Evolutionary conservation across 2,797 vertebrate species (phyloP).

Genomic region (Rhabdophis nuchalis): DNA sequence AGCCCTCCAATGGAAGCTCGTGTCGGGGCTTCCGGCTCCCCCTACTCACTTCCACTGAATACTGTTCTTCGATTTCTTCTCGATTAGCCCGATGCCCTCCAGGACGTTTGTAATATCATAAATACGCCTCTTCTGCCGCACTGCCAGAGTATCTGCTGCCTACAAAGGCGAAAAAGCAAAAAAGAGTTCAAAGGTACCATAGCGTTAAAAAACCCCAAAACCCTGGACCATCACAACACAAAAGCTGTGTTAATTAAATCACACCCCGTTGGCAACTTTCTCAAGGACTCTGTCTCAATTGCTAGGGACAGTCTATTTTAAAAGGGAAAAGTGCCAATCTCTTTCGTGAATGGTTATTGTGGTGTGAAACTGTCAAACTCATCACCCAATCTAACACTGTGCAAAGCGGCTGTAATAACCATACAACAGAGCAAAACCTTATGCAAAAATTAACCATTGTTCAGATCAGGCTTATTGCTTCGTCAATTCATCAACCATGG

Average conservation of each 20-base stretch:
- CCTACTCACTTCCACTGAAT: slow-evolving; percentile 99
- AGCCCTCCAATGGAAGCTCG: not conserved
- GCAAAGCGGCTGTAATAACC: not conserved
- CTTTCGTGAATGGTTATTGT: not conserved
- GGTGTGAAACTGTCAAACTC: not conserved
- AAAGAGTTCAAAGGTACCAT: not conserved
- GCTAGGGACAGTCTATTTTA: not conserved
- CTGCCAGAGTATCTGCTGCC: slow-evolving; percentile 96
- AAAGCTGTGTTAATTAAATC: not conserved
- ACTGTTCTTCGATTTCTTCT: slow-evolving; percentile 99
- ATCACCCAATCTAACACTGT: not conserved
- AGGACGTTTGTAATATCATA: slow-evolving; percentile 98
- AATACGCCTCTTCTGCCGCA: slow-evolving; percentile 94
- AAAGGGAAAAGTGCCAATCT: not conserved
- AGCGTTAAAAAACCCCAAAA: not conserved
- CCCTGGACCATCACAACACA: not conserved
- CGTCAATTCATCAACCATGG: not conserved
- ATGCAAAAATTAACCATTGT: not conserved
- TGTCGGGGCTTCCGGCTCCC: too few relatives aligned
- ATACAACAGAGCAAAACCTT: not conserved
- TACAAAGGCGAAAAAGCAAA: slow-evolving; percentile 53
- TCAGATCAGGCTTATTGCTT: not conserved
- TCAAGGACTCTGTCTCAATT: too few relatives aligned
- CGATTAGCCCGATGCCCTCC: slow-evolving; percentile 95
- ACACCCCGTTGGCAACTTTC: not conserved